These are phyloP conservation scores for Pelusios castaneus DNA, from an alignment of 2,113 vertebrate genomes.

Conservation along the genomic window DNA sequence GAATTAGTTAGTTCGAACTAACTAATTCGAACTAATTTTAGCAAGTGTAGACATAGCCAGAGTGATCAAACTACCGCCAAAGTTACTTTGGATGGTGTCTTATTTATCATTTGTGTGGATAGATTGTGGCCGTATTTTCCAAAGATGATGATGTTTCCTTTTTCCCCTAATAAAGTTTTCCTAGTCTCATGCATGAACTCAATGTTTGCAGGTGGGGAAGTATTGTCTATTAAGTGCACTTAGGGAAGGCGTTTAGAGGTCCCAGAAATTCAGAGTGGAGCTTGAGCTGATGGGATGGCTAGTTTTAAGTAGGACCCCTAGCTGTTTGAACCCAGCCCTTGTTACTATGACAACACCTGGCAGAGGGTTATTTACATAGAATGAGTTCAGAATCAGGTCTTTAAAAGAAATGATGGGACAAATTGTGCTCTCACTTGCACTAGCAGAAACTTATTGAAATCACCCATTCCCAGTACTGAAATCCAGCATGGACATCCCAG, in stretches of 20 bases:
- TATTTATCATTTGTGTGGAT: not conserved
- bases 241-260: too few relatives aligned
- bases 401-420: not conserved
- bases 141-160: not conserved
- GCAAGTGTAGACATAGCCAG: too few relatives aligned
- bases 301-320: not conserved
- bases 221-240: not conserved
- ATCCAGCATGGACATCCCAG: not conserved
- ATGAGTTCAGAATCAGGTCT: not conserved
- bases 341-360: not conserved
- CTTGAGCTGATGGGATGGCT: not conserved
- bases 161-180: too few relatives aligned
- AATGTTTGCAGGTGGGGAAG: not conserved
- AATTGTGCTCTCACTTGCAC: too few relatives aligned
- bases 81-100: not conserved
- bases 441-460: not conserved
- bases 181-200: not conserved
- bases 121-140: too few relatives aligned
- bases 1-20: too few relatives aligned
- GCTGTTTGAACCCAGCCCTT: not conserved
- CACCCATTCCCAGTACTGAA: not conserved
- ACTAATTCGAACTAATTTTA: too few relatives aligned
- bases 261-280: accelerated
- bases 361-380: not conserved
- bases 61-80: not conserved